Evolutionary conservation across 2,113 vertebrate genomes (phyloP).

Genomic region (Coracopsis vasa): DNA sequence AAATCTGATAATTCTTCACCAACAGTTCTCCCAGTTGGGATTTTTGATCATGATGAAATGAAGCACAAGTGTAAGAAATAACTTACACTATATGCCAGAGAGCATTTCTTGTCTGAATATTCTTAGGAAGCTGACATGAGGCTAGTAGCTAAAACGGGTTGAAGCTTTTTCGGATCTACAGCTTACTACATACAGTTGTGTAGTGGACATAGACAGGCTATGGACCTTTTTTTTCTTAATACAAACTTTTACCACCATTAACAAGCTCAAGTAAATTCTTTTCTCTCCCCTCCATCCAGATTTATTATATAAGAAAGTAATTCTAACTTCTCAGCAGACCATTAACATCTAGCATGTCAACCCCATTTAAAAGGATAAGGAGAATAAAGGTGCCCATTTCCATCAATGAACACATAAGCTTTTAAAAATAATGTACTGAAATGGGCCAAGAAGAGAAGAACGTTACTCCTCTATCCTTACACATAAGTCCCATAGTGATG

Average conservation of each 20-base stretch:
- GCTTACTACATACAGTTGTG: neutral
- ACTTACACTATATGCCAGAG: neutral
- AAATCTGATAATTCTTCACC: neutral
- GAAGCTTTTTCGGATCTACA: neutral
- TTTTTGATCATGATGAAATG: neutral
- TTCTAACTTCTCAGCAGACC: neutral
- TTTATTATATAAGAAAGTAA: neutral
- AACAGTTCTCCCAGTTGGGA: neutral
- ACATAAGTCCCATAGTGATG: neutral
- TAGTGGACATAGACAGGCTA: accelerated
- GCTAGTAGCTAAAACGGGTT: neutral
- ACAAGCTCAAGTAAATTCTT: neutral
- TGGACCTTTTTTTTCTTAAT: neutral
- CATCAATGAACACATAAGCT: neutral
- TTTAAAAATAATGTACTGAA: slow-evolving; percentile 3
- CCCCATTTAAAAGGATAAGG: neutral
- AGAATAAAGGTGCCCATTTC: neutral
- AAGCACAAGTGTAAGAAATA: neutral
- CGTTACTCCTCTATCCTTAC: neutral
- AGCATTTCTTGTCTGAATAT: neutral
- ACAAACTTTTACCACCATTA: neutral
- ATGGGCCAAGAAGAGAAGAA: neutral
- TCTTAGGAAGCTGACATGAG: neutral
- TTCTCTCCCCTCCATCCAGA: neutral
- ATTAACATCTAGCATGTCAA: neutral